Evolutionary conservation across 2,113 vertebrate species (phyloP), one percentile per base, ranked within the genome.

Genomic region (Megaceryle torquata): DNA sequence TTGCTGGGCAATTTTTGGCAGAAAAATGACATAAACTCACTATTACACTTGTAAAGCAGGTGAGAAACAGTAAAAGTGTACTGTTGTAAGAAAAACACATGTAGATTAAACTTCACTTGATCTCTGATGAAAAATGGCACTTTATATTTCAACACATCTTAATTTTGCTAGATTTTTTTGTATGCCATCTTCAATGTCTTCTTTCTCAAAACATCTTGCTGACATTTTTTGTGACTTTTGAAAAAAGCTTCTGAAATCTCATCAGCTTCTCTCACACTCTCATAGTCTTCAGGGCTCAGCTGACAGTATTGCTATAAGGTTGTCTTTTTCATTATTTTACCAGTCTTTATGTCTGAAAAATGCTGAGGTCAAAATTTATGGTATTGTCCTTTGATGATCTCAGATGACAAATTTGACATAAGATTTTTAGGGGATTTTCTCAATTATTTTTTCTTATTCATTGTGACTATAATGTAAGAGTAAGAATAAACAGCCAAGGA

Each of bases 91-190:
- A 94, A 90, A 93, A 91, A 68, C 60, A 90, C 21, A 12, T 53
- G 60, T 84, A 88, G 86, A 69, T 57, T 61, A 82, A 92, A 51
- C 44, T 82, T 86, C 29, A 13, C 28, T 91, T 95, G 89, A 82
- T 94, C 44, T 72, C 70, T 94, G 74, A 88, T 85, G 67, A 80
- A 87, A 89, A 89, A 91, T 59, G 37, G 19, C 82, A 93, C 19
- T 64, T 88, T 64, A 10, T 90, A 76, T 75, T 94, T 88, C 76
- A 79, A 77, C 54, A 90, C 29, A 65, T 90, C 68, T 82, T 91
- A 78, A 64, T 90, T 91, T 93, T 86, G 28, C 50, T 82, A 46
- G 72, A 48, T 88, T 91, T 94, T 91, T 83, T 48, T 83, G 31
- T 35, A 24, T 90, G 82, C 68, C 88, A 74, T 54, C 69, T 90